Conservation (phyloP, 2,797 vertebrate genomes). For the Orientallactaga sibirica region DNA sequence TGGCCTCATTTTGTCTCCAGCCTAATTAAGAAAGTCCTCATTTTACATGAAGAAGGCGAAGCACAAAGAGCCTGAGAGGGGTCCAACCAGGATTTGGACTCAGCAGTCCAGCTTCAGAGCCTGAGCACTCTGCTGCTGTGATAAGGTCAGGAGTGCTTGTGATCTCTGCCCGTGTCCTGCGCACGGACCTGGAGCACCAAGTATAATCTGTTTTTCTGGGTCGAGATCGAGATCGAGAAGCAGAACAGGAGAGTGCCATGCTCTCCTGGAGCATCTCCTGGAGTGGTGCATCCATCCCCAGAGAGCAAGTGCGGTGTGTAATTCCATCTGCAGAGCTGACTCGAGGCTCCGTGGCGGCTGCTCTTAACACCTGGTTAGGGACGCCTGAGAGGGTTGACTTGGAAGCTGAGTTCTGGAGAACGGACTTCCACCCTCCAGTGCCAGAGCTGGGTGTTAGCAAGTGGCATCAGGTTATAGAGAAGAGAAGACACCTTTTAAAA, state of each 20-base stretch:
- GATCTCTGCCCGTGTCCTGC: neutral
- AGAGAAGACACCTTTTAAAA: slow-evolving; percentile 50
- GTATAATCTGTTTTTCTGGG: neutral
- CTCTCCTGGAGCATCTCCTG: neutral
- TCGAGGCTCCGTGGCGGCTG: neutral
- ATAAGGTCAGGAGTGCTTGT: neutral
- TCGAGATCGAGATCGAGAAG: neutral
- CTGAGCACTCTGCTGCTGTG: neutral
- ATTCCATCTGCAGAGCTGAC: slow-evolving; percentile 61
- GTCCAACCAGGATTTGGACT: neutral
- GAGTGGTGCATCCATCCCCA: neutral
- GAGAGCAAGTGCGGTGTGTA: neutral
- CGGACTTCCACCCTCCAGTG: slow-evolving; percentile 34
- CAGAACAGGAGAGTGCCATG: neutral
- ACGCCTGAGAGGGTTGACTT: neutral
- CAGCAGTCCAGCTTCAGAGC: neutral
- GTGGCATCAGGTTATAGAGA: neutral
- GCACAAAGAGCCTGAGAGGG: neutral
- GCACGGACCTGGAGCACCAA: neutral
- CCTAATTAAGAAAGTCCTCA: neutral
- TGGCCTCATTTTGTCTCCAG: neutral
- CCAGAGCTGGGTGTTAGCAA: neutral
- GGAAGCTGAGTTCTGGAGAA: slow-evolving; percentile 27
- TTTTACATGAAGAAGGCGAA: neutral
- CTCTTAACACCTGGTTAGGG: neutral